A percentile compares a stretch with the other conserved stretches of the same genome.
Evolutionary conservation across 2,113 vertebrate genomes (phyloP).

Genomic region (Myodes glareolus): DNA sequence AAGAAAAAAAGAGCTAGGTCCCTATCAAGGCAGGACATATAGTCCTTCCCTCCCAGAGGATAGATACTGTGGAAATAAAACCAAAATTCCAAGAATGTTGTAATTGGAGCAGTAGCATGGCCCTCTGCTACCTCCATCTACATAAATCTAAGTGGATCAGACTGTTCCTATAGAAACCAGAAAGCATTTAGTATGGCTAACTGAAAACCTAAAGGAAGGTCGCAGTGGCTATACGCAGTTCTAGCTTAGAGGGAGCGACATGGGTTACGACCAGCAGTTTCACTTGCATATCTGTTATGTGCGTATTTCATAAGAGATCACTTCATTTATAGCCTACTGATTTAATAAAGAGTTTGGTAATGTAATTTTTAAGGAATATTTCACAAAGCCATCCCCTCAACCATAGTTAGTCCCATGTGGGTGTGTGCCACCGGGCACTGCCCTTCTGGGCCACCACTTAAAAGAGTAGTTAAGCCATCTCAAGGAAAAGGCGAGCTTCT

Average conservation of each 20-base stretch:
- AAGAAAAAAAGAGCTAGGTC: not conserved
- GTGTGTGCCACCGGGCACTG: not conserved
- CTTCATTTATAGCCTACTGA: not conserved
- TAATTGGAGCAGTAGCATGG: not conserved
- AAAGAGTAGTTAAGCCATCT: not conserved
- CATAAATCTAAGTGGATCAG: not conserved
- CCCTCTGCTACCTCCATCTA: not conserved
- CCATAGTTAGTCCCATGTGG: not conserved
- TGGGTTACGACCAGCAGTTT: not conserved
- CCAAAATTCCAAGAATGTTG: not conserved
- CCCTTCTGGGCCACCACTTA: not conserved
- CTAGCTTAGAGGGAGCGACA: not conserved
- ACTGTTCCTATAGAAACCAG: not conserved
- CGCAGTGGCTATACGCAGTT: not conserved
- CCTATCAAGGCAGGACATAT: not conserved
- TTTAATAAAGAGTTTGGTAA: not conserved
- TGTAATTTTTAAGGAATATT: not conserved
- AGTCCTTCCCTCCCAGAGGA: not conserved
- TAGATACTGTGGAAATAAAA: not conserved
- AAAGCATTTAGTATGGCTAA: not conserved
- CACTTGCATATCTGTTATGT: not conserved
- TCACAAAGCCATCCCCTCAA: not conserved
- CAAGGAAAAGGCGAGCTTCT: not conserved
- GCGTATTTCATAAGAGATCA: not conserved
- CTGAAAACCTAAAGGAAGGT: not conserved